A percentile compares a stretch with the other conserved stretches of the same genome.
Conservation (phyloP, 2,888 invertebrate species). For the Zeuzera pyrina region DNA sequence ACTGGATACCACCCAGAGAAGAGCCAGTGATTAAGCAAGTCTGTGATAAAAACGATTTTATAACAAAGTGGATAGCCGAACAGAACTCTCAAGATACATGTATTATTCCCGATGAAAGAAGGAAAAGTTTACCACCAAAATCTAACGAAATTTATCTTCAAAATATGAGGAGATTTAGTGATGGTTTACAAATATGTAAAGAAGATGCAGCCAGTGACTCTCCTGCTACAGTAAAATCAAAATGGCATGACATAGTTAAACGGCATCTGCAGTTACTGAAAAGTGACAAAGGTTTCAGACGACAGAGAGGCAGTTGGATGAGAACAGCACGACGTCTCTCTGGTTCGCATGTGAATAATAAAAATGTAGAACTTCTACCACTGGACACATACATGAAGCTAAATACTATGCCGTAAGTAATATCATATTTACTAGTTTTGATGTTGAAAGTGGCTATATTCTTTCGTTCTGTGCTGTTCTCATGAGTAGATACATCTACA, state of each 20-base stretch:
- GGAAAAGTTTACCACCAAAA: slow-evolving; percentile 66
- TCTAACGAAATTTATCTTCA: slow-evolving; percentile 66
- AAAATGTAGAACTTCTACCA: slow-evolving; percentile 41
- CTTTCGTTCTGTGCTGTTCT: no score
- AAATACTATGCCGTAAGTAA: slow-evolving; percentile 64
- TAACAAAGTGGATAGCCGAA: slow-evolving; percentile 69
- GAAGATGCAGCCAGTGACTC: slow-evolving; percentile 69
- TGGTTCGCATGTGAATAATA: slow-evolving; percentile 43
- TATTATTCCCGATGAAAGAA: slow-evolving; percentile 58
- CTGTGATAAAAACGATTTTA: slow-evolving; percentile 72
- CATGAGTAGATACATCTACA: no score
- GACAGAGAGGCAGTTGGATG: slow-evolving; percentile 66
- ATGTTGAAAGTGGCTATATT: slow-evolving; percentile 1
- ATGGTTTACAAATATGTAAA: slow-evolving; percentile 65
- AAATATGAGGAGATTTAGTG: slow-evolving; percentile 66
- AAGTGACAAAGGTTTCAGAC: slow-evolving; percentile 60
- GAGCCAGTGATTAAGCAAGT: slow-evolving; percentile 64
- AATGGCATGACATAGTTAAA: slow-evolving; percentile 69
- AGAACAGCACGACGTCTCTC: slow-evolving; percentile 59
- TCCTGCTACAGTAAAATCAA: slow-evolving; percentile 65
- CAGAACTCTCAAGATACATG: slow-evolving; percentile 60
- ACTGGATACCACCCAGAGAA: slow-evolving; percentile 70
- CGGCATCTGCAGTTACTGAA: slow-evolving; percentile 61
- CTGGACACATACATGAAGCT: slow-evolving; percentile 61
- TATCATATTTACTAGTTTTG: slow-evolving; percentile 6